A percentile compares a stretch with the other conserved stretches of the same genome.
phyloP scores from a whole-genome alignment of 1,140 invertebrate species.

The Diploscapter pachys region DNA sequence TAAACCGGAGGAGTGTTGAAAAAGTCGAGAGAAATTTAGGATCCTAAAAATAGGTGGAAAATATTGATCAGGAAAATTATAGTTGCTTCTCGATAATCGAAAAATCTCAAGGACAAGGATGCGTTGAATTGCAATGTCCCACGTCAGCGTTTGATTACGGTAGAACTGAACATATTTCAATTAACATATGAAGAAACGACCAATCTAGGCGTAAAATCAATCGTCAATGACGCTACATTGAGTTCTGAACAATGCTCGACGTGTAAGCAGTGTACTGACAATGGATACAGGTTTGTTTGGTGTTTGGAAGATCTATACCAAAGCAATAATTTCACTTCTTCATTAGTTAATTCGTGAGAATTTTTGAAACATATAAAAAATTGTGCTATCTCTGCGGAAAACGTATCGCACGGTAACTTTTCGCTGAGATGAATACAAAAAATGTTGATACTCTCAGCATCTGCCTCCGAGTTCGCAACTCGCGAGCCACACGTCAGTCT shows the following conservation, averaged over 20 bases:
- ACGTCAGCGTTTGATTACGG: slow-evolving; percentile 13
- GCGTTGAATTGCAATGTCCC: slow-evolving; percentile 13
- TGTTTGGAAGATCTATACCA: slow-evolving; percentile 1
- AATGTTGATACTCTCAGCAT: slow-evolving; percentile 16
- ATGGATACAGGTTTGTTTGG: slow-evolving; percentile 29
- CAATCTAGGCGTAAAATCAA: slow-evolving; percentile 16
- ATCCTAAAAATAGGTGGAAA: no score
- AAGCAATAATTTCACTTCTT: slow-evolving; percentile 2
- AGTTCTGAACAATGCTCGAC: slow-evolving; percentile 24
- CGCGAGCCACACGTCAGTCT: slow-evolving; percentile 16
- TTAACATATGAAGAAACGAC: background rate
- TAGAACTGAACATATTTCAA: background rate
- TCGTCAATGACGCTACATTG: slow-evolving; percentile 32
- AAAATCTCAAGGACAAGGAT: background rate
- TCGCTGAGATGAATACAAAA: no score
- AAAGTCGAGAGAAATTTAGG: no score
- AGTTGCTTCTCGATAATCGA: no score
- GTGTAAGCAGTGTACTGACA: slow-evolving; percentile 35
- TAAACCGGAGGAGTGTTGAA: no score
- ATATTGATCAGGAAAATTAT: no score
- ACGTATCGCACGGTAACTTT: background rate
- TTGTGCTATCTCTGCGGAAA: background rate
- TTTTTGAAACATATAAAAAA: slow-evolving; percentile 9
- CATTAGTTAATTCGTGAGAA: background rate
- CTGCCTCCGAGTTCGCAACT: slow-evolving; percentile 22